Evolutionary conservation across 30 jellyfish, hydroid and myxozoan genomes (phyloP), one percentile per base, ranked within the genome.

Genomic region (Pelagia noctiluca): DNA sequence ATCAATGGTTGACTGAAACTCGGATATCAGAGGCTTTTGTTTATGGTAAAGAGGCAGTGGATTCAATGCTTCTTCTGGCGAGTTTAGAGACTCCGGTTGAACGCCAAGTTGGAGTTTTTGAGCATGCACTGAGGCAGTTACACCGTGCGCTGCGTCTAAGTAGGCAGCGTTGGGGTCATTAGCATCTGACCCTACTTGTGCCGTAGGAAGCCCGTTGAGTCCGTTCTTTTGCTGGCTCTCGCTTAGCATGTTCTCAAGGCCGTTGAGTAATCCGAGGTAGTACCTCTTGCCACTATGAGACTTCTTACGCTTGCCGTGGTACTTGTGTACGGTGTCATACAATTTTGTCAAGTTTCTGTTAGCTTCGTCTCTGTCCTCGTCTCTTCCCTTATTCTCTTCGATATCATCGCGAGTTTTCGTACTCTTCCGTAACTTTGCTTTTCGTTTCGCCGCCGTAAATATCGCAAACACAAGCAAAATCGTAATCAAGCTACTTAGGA

Each of bases 291-390:
- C 48, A 16, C 93, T 72, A 32, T 83, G 13, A 25, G 47, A 34
- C 16, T 49, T 48, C 31, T 37, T 74, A 57, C 30, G 24, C 31
- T 80, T 36, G 8, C 70, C 76, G 26, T 69, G 71, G 53, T 49
- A 88, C 35, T 87, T 72, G 19, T 81, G 90, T 16, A 88, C 97
- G 36, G 67, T 34, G 63, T 88, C 97, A 68, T 79, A 79, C 21
- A 81, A 66, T 60, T 71, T 88, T 18, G 97, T 53, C 23, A 88
- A 19, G 75, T 79, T 88, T 50, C 88, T 71, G 28, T 75, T 82
- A 49, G 67, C 62, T 26, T 83, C 93, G 54, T 71, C 78, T 65
- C 84, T 47, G 28, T 46, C 60, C 29, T 62, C 91, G 23, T 80
- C 38, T 2, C 91, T 52, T 22, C 31, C 65, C 26, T 80, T 72